Conservation (phyloP, 2,888 invertebrate genomes). For the Orthonevra nobilis region DNA sequence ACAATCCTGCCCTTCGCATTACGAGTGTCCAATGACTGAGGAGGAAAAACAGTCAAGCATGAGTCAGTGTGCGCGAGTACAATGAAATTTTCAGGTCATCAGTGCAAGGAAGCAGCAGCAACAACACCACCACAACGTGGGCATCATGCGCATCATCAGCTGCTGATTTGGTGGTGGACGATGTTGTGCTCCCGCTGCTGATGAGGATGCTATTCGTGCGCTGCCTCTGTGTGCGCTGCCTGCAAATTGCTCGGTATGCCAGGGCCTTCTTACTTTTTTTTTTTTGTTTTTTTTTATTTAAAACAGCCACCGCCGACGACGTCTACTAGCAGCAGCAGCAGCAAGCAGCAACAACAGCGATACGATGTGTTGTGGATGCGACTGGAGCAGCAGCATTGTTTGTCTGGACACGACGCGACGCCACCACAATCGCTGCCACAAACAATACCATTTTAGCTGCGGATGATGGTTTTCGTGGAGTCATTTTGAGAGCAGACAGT, state of each 20-base stretch:
- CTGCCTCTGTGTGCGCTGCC: conserved; percentile 47
- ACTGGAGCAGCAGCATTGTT: conserved; percentile 61
- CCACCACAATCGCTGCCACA: conserved; percentile 60
- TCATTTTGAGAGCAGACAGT: conserved; percentile 34
- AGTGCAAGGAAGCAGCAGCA: conserved; percentile 17
- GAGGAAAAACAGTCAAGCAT: conserved; percentile 10
- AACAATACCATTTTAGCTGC: conserved; percentile 30
- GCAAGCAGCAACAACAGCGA: conserved; percentile 17
- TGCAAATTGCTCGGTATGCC: conserved; percentile 67
- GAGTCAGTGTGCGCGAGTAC: conserved; percentile 13
- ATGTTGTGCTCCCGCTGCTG: neutral
- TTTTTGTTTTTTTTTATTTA: conserved; percentile 48
- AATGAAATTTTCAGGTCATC: conserved; percentile 63
- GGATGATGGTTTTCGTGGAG: conserved; percentile 19
- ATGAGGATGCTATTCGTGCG: conserved; percentile 1
- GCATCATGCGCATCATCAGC: conserved; percentile 45
- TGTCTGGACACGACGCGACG: conserved; percentile 67
- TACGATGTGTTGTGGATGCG: conserved; percentile 55
- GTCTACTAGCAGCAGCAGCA: neutral
- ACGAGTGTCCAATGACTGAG: conserved; percentile 27
- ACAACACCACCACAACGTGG: conserved; percentile 13
- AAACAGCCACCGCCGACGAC: conserved; percentile 11
- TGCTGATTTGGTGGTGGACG: conserved; percentile 16
- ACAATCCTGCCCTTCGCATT: neutral
- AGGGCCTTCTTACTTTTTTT: conserved; percentile 54